Percentiles rank a stretch among this genome's conserved stretches.
phyloP scores from a whole-genome alignment of 2,113 vertebrate species.

The Melanotaenia duboulayi region DNA sequence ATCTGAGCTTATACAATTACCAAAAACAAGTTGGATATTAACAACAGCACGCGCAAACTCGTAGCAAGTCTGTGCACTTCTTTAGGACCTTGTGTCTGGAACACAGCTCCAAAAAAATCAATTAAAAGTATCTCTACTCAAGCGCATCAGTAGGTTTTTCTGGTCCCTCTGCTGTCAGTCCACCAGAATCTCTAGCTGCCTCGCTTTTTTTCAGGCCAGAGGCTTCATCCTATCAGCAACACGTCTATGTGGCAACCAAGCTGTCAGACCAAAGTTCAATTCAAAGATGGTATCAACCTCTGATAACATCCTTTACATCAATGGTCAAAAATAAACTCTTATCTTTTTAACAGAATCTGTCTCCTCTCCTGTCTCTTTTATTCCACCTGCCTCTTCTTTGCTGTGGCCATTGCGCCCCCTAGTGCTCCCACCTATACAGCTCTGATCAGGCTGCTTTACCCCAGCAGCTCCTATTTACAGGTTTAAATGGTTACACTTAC shows the following conservation, averaged over 20 bases:
- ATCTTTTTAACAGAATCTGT: slow-evolving; percentile 12
- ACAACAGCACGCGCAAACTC: slow-evolving; percentile 54
- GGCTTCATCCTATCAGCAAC: slow-evolving; percentile 61
- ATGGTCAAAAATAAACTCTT: slow-evolving; percentile 43
- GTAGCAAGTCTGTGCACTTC: slow-evolving; percentile 32
- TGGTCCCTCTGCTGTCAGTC: slow-evolving; percentile 80
- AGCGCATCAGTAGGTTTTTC: slow-evolving; percentile 77
- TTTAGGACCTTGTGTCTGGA: slow-evolving; percentile 19
- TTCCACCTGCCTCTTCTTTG: slow-evolving; percentile 9
- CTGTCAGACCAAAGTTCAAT: slow-evolving; percentile 49
- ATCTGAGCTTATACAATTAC: slow-evolving; percentile 44
- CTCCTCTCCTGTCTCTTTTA: slow-evolving; percentile 22
- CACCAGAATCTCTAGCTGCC: slow-evolving; percentile 85
- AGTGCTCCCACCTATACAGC: slow-evolving; percentile 63
- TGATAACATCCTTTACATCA: slow-evolving; percentile 43
- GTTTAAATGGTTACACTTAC: slow-evolving; percentile 56
- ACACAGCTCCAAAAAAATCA: slow-evolving; percentile 32
- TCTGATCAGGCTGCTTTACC: slow-evolving; percentile 41
- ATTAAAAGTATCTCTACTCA: slow-evolving; percentile 61
- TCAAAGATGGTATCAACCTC: slow-evolving; percentile 38
- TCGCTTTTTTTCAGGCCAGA: slow-evolving; percentile 70
- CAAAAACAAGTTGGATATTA: slow-evolving; percentile 38
- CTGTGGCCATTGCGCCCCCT: slow-evolving; percentile 70
- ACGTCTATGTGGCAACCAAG: slow-evolving; percentile 54
- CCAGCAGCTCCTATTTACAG: slow-evolving; percentile 73